A percentile compares a stretch with the other conserved stretches of the same genome.
These are phyloP conservation scores for Hylaeus volcanicus DNA, from an alignment of 1,140 invertebrate genomes.

Conservation along the genomic window DNA sequence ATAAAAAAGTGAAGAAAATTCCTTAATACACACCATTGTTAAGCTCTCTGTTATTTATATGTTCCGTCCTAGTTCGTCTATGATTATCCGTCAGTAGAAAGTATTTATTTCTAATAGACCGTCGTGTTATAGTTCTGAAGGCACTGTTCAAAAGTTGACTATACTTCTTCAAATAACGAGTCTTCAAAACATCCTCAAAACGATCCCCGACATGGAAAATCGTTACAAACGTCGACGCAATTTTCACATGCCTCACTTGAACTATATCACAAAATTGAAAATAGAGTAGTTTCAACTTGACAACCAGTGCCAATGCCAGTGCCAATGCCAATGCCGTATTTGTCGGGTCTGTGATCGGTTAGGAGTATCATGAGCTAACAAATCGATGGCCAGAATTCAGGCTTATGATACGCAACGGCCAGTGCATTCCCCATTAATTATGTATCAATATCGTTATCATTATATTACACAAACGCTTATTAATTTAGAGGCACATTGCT, in stretches of 20 bases:
- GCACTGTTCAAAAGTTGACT: slow-evolving; percentile 75
- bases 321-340: slow-evolving; percentile 68
- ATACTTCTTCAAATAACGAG: slow-evolving; percentile 57
- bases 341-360: slow-evolving; percentile 69
- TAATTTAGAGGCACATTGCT: slow-evolving; percentile 80
- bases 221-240: slow-evolving; percentile 69
- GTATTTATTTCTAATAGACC: slow-evolving; percentile 73
- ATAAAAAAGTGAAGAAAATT: slow-evolving; percentile 46
- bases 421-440: slow-evolving; percentile 63
- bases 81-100: slow-evolving; percentile 65
- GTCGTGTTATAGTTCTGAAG: slow-evolving; percentile 77
- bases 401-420: slow-evolving; percentile 65
- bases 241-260: slow-evolving; percentile 67
- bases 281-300: slow-evolving; percentile 72
- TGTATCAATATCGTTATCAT: slow-evolving; percentile 67
- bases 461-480: slow-evolving; percentile 79
- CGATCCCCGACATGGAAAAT: slow-evolving; percentile 62
- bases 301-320: slow-evolving; percentile 70
- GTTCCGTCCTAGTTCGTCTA: slow-evolving; percentile 63
- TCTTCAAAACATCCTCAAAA: slow-evolving; percentile 58
- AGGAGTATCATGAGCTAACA: slow-evolving; percentile 66
- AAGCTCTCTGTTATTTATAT: slow-evolving; percentile 63
- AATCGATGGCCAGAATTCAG: slow-evolving; percentile 72
- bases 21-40: slow-evolving; percentile 46
- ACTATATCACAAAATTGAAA: slow-evolving; percentile 75